Evolutionary conservation across 30 jellyfish, hydroid and myxozoan species (phyloP).

Genomic region (Clytia hemisphaerica): DNA sequence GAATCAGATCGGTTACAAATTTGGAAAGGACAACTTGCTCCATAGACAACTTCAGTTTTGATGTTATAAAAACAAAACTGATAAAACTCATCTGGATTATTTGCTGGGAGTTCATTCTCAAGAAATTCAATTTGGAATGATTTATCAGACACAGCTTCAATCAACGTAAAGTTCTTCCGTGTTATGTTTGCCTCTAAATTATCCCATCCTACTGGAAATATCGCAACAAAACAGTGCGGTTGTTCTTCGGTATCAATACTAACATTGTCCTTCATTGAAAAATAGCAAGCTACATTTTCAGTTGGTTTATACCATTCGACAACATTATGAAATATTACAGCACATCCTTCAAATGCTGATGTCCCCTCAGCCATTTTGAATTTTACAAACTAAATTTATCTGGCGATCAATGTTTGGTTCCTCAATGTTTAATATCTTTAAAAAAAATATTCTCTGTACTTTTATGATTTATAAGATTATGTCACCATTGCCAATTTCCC

Average conservation of each 20-base stretch:
- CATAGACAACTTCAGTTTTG: conserved; percentile 41
- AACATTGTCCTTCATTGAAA: conserved; percentile 2
- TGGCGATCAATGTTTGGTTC: no score
- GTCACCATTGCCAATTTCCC: no score
- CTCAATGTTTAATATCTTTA: no score
- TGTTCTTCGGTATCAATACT: background rate
- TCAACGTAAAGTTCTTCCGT: background rate
- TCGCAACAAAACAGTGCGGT: conserved; percentile 43
- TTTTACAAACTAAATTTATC: no score
- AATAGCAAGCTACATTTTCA: background rate
- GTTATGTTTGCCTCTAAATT: background rate
- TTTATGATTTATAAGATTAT: no score
- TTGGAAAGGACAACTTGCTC: conserved; percentile 89
- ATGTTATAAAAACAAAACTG: conserved; percentile 66
- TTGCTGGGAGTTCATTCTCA: conserved; percentile 26
- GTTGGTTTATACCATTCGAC: background rate
- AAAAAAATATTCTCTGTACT: no score
- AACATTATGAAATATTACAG: conserved; percentile 19
- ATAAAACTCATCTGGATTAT: conserved; percentile 50
- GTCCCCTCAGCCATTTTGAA: no score
- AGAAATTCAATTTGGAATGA: conserved; percentile 4
- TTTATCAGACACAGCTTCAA: background rate
- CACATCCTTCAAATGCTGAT: conserved; percentile 14
- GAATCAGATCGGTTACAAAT: background rate
- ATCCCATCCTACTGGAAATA: conserved; percentile 87